Conservation (phyloP, 2,888 invertebrate species). For the Pseudococcus viburni region DNA sequence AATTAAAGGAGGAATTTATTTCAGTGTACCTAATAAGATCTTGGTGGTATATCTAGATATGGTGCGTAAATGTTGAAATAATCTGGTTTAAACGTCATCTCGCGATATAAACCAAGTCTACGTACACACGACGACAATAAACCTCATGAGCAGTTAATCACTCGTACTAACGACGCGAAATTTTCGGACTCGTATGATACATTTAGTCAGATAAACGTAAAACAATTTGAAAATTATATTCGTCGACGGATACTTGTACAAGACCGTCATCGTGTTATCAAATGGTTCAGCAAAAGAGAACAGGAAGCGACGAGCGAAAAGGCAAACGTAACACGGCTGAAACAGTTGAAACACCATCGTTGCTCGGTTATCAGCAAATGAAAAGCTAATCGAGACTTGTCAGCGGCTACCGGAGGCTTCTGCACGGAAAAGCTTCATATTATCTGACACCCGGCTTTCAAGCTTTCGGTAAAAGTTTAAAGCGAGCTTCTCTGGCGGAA, state of each 20-base stretch:
- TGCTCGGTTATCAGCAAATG: slow-evolving; percentile 62
- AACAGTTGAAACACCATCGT: slow-evolving; percentile 47
- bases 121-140: not conserved
- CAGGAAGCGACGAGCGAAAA: slow-evolving; percentile 58
- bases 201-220: slow-evolving; percentile 23
- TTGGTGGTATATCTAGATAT: no score
- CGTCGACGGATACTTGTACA: slow-evolving; percentile 53
- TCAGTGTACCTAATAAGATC: no score
- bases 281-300: slow-evolving; percentile 59
- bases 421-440: slow-evolving; percentile 66
- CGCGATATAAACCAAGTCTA: not conserved
- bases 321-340: slow-evolving; percentile 51
- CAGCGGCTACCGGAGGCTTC: slow-evolving; percentile 63
- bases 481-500: slow-evolving; percentile 68
- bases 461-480: slow-evolving; percentile 65
- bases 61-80: not conserved
- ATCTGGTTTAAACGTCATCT: not conserved
- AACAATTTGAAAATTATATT: slow-evolving; percentile 59
- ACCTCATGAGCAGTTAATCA: not conserved
- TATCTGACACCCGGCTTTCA: slow-evolving; percentile 66
- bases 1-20: no score
- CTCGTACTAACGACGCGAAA: slow-evolving; percentile 15
- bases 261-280: slow-evolving; percentile 56
- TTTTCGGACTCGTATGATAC: slow-evolving; percentile 15
- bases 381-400: slow-evolving; percentile 65